Conservation (phyloP, 2,797 vertebrate genomes). For the Apogon hyalosoma region DNA sequence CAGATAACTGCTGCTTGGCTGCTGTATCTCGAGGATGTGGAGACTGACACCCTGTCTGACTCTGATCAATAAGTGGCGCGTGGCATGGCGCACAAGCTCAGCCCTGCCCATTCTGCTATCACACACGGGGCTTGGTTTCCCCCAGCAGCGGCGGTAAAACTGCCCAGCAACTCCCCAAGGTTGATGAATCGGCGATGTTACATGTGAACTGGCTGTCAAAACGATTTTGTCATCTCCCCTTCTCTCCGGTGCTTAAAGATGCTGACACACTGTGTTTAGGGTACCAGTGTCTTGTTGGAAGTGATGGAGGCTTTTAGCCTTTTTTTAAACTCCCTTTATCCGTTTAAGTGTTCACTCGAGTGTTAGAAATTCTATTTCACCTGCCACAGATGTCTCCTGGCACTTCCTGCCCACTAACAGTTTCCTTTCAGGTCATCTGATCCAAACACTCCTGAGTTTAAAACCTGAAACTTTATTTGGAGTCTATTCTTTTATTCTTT, state of each 20-base stretch:
- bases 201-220: constrained; percentile 89
- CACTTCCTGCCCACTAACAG: constrained; percentile 48
- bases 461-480: constrained; percentile 14
- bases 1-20: constrained; percentile 81
- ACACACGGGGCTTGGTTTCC: constrained; percentile 78
- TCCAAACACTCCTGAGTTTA: constrained; percentile 40
- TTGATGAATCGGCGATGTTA: constrained; percentile 87
- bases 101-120: constrained; percentile 77
- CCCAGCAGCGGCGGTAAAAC: constrained; percentile 78
- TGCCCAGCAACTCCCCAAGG: constrained; percentile 84
- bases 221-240: constrained; percentile 86
- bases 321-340: constrained; percentile 66
- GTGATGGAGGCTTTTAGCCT: constrained; percentile 86
- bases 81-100: constrained; percentile 69
- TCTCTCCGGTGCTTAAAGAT: constrained; percentile 84
- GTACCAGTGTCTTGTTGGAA: constrained; percentile 80
- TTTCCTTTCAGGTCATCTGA: constrained; percentile 62
- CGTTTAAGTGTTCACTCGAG: constrained; percentile 76
- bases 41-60: constrained; percentile 83
- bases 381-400: constrained; percentile 69
- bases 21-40: constrained; percentile 75
- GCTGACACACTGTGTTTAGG: constrained; percentile 82
- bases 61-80: constrained; percentile 86
- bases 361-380: constrained; percentile 75
- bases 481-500: constrained; percentile 41